Percentiles rank a stretch among this genome's conserved stretches.
Conservation (phyloP, 2,888 invertebrate genomes). For the Ormyrus pomaceus region DNA sequence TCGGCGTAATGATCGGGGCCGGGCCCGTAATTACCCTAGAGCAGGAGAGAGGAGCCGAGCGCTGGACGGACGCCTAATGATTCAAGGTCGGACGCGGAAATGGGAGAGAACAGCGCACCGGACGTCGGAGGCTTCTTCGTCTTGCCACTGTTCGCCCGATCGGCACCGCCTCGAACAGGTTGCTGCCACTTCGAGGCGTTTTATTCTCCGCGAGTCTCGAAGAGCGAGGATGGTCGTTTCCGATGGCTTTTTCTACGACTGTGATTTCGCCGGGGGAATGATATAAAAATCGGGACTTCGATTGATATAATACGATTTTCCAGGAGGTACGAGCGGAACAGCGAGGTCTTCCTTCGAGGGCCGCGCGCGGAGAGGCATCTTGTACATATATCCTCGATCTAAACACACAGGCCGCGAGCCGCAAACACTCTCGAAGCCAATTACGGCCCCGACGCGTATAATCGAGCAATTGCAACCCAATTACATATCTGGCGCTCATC, state of each 20-base stretch:
- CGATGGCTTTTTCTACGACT: too few relatives aligned
- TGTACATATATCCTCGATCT: neutral
- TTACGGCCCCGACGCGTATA: neutral
- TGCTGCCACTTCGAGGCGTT: too few relatives aligned
- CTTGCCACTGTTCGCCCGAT: too few relatives aligned
- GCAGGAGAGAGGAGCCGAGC: conserved; percentile 10
- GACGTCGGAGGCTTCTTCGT: neutral
- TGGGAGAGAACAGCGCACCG: neutral
- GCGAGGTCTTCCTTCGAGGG: too few relatives aligned
- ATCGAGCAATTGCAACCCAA: conserved; percentile 44
- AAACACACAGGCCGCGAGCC: neutral
- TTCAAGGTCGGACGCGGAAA: conserved; percentile 27
- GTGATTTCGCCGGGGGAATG: too few relatives aligned
- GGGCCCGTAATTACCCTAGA: conserved; percentile 50
- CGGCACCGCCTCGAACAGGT: too few relatives aligned
- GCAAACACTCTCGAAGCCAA: conserved; percentile 1
- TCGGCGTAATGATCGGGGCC: conserved; percentile 32
- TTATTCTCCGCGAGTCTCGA: too few relatives aligned
- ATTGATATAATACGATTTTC: too few relatives aligned
- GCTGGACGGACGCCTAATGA: conserved; percentile 14
- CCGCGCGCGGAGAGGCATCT: too few relatives aligned
- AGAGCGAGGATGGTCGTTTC: too few relatives aligned
- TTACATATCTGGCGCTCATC: conserved; percentile 20
- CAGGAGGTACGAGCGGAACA: too few relatives aligned
- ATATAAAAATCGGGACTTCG: too few relatives aligned